Evolutionary conservation across 2,888 invertebrate genomes (phyloP), one percentile per base, ranked within the genome.

Genomic region (Polia nebulosa): DNA sequence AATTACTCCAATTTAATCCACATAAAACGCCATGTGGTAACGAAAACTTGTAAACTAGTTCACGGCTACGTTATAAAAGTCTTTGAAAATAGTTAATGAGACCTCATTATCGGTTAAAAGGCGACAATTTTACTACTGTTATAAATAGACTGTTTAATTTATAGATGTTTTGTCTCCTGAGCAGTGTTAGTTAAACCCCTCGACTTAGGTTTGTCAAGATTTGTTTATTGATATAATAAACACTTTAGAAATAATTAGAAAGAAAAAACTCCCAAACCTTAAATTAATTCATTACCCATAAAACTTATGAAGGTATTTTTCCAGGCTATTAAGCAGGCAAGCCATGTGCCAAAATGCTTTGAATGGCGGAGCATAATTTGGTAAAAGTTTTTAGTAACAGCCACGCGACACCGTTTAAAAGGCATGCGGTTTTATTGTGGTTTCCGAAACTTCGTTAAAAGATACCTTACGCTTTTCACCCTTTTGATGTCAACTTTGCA

Each of bases 391-490:
- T 90, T 89, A 86, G 85, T 78, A 76, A 82, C 83, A 82, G 92
- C 90, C 92, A 91, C 89, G 92, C 89, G 94, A 91, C 93, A 91
- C 87, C 87, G 89, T 87, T 91, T 88, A 90, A 91, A 87, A 85
- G 81, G 85, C 79, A 84, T 92, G 94, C 88, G 94, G 94, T 93
- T 94, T 91, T 89, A 89, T 91, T 92, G 94, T 86, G 94, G 94
- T 95, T 91, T 87, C 90, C 90, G 83, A 93, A 94, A 91, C 84
- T 89, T 89, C 82, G 87, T 87, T 86, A 89, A 89, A 88, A 90
- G 82, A 89, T 86, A 81, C 88, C 85, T 82, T 82, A 82, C 87
- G 83, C 85, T 88, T 89, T 88, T 88, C 84, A 81, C 83, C 85
- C 85, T 86, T 91, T 89, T 89, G 87, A 88, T 90, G 91, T 91